Base-by-base conservation (phyloP, 2,888 invertebrate species). In the Rhamnusium bicolor region DNA sequence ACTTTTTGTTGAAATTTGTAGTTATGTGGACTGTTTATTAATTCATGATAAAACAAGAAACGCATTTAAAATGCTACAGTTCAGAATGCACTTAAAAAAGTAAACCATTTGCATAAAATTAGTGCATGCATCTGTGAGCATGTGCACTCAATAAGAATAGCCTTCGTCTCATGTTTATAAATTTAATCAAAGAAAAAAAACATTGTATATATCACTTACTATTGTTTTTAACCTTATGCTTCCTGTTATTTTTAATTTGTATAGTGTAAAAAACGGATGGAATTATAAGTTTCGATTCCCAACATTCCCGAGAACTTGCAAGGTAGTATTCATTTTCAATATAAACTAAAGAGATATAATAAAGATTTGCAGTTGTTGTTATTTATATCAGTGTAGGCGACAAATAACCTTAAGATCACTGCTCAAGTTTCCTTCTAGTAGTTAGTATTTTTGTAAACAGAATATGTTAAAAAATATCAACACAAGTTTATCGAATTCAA, bases 151-250 rank as follows among this genome's bases (percentile, higher is more conserved):
- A 66, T 71, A 53, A 40, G 66, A 71, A 71, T 51, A 71, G 27
- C 71, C 71, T 71, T 66, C 71, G 71, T 66, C 71, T 66, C 53
- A 14, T 65, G 66, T 66, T 66, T 71, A 71, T 40, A 40, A 32
- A 51, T 60, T 51, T 29, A 47, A 46, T 56, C 51, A 46, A 56
- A 56, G 56, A 46, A 67, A 66, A 68, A 65, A 71, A 60, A 32
- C 60, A 18, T n/a, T 18, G 66, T 60, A 66, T 66, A 60, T 71
- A 71, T 71, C 58, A 54, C 51, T 71, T 71, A 71, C 71, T 61
- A 71, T 71, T 71, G 71, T 71, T 53, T 65, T 27, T 66, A 71
- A 66, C 66, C 71, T 71, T 71, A 66, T 65, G 49, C 66, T 71
- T 71, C 71, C 71, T 71, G 71, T 71, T 46, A 40, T 65, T 65